These are phyloP conservation scores for Hydrophis major DNA, from an alignment of 2,797 vertebrate species.

Conservation along the genomic window DNA sequence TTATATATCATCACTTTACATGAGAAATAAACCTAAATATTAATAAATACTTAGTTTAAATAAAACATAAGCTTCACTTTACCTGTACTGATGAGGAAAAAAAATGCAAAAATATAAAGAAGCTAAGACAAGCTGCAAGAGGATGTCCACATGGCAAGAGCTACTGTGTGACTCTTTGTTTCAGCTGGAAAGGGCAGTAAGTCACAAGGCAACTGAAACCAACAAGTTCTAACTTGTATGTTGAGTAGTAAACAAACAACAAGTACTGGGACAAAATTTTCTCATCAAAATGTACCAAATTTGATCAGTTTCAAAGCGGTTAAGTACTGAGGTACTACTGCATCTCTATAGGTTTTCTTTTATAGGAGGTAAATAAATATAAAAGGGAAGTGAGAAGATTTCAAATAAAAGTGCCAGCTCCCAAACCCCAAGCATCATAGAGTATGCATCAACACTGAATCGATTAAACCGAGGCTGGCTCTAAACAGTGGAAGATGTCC, in stretches of 20 bases:
- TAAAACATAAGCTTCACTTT: neutral
- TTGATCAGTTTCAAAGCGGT: neutral
- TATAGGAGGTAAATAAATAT: neutral
- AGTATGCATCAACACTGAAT: neutral
- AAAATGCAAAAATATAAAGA: neutral
- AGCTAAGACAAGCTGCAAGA: neutral
- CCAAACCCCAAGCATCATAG: neutral
- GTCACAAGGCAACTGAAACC: neutral
- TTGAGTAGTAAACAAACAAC: neutral
- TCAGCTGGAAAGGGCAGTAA: neutral
- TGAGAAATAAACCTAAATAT: neutral
- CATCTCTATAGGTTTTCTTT: neutral
- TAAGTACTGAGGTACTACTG: neutral
- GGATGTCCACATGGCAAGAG: neutral
- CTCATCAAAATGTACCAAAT: neutral
- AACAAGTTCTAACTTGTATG: neutral
- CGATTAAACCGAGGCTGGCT: neutral
- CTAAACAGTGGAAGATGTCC: neutral
- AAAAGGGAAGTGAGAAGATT: neutral
- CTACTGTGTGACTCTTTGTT: neutral
- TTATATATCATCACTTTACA: neutral
- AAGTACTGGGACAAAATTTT: neutral
- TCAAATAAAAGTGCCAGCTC: neutral
- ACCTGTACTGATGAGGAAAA: neutral
- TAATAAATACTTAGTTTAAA: neutral